These are phyloP conservation scores for Phortica variegata DNA, from an alignment of 1,140 invertebrate genomes.

Conservation along the genomic window DNA sequence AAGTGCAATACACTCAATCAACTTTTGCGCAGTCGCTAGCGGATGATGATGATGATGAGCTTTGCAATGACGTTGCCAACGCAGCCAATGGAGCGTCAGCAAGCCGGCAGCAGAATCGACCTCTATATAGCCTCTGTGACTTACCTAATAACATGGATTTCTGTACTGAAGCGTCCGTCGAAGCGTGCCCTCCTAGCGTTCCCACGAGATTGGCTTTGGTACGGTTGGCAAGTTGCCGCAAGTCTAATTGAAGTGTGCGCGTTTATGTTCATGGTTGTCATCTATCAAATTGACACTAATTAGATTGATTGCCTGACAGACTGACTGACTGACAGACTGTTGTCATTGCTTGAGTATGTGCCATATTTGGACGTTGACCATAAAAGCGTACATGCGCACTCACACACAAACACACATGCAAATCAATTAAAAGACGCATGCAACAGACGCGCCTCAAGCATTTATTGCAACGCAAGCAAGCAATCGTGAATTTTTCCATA, in stretches of 20 bases:
- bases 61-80: background rate
- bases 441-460: too few relatives aligned
- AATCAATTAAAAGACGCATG: too few relatives aligned
- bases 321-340: too few relatives aligned
- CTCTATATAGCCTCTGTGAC: too few relatives aligned
- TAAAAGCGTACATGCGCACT: background rate
- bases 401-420: background rate
- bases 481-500: too few relatives aligned
- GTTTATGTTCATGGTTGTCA: conserved; percentile 1
- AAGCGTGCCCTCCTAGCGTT: too few relatives aligned
- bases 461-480: too few relatives aligned
- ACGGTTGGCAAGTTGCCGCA: conserved; percentile 3
- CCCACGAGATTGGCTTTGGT: too few relatives aligned
- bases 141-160: conserved; percentile 24
- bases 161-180: background rate
- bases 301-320: conserved; percentile 42
- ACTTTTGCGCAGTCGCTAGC: background rate
- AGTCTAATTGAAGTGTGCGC: conserved; percentile 28
- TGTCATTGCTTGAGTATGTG: conserved; percentile 6
- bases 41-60: background rate
- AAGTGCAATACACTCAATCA: conserved; percentile 34
- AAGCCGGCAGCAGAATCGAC: too few relatives aligned
- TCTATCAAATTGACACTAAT: conserved; percentile 43
- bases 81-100: conserved; percentile 2
- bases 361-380: conserved; percentile 5